Base-by-base conservation (phyloP, 53 echinoderm and acorn worm species). In the Antedon mediterranea region DNA sequence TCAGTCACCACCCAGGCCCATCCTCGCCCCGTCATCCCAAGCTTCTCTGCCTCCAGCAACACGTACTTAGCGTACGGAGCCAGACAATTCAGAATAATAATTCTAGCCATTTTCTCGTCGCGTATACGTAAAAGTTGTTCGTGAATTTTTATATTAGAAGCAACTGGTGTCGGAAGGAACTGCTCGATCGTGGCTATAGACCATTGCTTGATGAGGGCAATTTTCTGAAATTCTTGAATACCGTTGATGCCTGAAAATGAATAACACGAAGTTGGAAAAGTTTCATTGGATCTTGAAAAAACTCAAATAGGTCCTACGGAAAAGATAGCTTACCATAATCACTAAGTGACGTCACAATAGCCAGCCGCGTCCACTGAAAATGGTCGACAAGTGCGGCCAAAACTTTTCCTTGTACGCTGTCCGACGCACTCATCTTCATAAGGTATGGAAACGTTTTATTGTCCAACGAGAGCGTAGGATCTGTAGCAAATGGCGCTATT, bases 1-100 rank as follows among this genome's bases (percentile, higher is more conserved):
- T 76, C 76, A 3, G 76, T 76, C 4, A 76, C 34, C 28, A 76
- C 34, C 76, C 76, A 76, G 8, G 76, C 76, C 76, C 76, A 76
- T 32, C 76, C 76, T 33, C 23, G 13, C 29, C 34, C 33, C 32
- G 34, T 76, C 76, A 76, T 76, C 15, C 76, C 76, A 11, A 76
- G 76, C 34, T 23, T 34, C 28, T 32, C 76, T 26, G 76, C 76
- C 26, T 76, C 33, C 2, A 32, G 15, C 26, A 76, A 14, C 0
- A 76, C 76, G 34, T 76, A 33, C 28, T 28, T 76, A 5, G 76
- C 76, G 33, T 76, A 76, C 0, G 32, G 28, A 26, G 76, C 76
- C 34, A 76, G 26, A 28, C 76, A 76, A 33, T 76, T 76, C 32
- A 76, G n/a, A 32, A 76, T 76, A 0, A 76, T 33, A 26, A 76